phyloP scores from a whole-genome alignment of 1,140 invertebrate genomes.

The Augochlora pura region DNA sequence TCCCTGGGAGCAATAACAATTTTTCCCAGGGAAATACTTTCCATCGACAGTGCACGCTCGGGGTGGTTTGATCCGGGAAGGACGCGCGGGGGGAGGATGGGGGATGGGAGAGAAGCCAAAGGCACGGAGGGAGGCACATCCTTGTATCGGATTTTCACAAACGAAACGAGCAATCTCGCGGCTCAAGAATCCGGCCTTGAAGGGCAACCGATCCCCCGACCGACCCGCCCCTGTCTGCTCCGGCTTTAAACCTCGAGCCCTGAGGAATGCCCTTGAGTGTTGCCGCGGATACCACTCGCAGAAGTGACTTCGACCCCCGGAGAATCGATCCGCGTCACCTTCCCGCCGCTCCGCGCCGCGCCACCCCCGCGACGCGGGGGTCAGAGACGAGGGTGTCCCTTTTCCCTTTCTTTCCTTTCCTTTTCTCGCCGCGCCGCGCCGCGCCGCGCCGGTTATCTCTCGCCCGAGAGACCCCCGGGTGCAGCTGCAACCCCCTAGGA shows the following conservation, averaged over 20 bases:
- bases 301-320: conserved; percentile 46
- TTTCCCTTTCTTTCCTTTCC: too few species aligned
- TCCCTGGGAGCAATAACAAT: conserved; percentile 46
- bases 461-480: not conserved
- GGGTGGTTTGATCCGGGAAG: not conserved
- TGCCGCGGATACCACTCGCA: conserved; percentile 26
- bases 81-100: too few species aligned
- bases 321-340: conserved; percentile 52
- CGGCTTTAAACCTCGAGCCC: conserved; percentile 32
- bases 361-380: too few species aligned
- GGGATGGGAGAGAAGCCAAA: not conserved
- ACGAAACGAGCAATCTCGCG: conserved; percentile 52
- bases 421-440: not conserved
- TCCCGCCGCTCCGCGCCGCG: too few species aligned
- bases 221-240: not conserved
- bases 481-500: conserved; percentile 24
- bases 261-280: conserved; percentile 43
- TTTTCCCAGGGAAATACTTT: conserved; percentile 45
- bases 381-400: too few species aligned
- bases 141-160: conserved; percentile 59
- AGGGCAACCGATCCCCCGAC: conserved; percentile 3
- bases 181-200: conserved; percentile 36
- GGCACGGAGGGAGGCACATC: conserved; percentile 31
- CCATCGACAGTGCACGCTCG: conserved; percentile 24
- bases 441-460: not conserved